Evolutionary conservation across 2,888 invertebrate species (phyloP).

Genomic region (Aromia moschata): DNA sequence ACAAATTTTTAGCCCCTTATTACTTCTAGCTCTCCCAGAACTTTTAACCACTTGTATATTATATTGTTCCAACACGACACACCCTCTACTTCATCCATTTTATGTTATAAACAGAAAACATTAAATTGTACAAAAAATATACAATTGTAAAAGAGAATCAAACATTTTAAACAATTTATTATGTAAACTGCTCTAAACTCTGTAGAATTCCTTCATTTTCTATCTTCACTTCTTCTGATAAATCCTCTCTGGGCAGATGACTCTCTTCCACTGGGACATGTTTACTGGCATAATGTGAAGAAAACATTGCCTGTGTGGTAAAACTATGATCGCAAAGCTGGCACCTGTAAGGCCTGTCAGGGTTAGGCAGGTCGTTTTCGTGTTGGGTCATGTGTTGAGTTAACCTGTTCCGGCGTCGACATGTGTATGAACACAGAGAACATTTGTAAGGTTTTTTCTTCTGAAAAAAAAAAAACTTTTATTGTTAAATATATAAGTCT

Average conservation of each 20-base stretch:
- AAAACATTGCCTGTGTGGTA: constrained; percentile 29
- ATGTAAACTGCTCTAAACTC: neutral
- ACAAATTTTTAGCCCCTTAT: no score
- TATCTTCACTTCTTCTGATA: neutral
- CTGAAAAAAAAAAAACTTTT: constrained; percentile 45
- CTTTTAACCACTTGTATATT: no score
- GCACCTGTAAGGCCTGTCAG: constrained; percentile 29
- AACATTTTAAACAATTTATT: neutral
- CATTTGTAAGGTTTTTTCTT: constrained; percentile 56
- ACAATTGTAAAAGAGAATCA: no score
- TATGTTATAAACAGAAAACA: no score
- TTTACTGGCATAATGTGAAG: constrained; percentile 27
- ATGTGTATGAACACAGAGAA: constrained; percentile 54
- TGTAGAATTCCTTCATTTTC: neutral
- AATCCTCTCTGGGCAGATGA: neutral
- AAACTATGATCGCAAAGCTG: constrained; percentile 32
- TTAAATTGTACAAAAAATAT: no score
- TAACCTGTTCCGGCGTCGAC: constrained; percentile 55
- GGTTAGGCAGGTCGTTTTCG: constrained; percentile 28
- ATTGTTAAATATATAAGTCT: no score
- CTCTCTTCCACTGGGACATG: neutral
- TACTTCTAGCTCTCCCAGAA: no score
- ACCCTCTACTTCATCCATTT: no score
- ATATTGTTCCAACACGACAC: no score
- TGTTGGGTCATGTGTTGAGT: constrained; percentile 56